These are phyloP conservation scores for Muscicapa adusta DNA, from an alignment of 2,113 vertebrate genomes.

Conservation along the genomic window DNA sequence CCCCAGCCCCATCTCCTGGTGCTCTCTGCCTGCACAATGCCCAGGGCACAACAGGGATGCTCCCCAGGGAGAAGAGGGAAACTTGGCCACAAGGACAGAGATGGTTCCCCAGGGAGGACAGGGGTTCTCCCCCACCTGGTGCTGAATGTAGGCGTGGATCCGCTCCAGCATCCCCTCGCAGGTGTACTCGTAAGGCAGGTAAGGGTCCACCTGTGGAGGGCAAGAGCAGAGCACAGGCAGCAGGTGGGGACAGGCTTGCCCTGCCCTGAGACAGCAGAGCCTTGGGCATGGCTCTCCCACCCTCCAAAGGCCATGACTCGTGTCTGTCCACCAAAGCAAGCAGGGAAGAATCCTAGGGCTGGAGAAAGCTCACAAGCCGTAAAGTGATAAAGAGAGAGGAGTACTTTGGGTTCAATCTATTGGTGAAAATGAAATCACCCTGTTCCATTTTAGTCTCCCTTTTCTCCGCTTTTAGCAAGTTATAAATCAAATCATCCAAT, in stretches of 20 bases:
- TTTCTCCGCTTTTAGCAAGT: neutral
- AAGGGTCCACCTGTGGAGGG: slow-evolving; percentile 86
- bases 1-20: neutral
- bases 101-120: neutral
- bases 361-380: neutral
- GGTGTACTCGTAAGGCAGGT: slow-evolving; percentile 93
- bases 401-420: neutral
- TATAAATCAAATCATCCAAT: neutral
- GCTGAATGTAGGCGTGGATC: slow-evolving; percentile 92
- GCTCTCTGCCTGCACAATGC: neutral
- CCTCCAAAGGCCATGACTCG: accelerated
- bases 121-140: slow-evolving; percentile 81
- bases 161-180: slow-evolving; percentile 95
- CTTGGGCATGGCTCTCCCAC: neutral
- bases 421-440: neutral
- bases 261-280: neutral
- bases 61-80: neutral
- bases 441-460: neutral
- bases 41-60: neutral
- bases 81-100: neutral
- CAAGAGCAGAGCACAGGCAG: neutral
- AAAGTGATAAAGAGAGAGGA: neutral
- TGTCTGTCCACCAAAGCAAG: neutral
- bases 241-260: neutral
- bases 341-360: neutral